Base-by-base conservation (phyloP, 92 coral and sea anemone genomes). In the Umimayanthus chanpuru region DNA sequence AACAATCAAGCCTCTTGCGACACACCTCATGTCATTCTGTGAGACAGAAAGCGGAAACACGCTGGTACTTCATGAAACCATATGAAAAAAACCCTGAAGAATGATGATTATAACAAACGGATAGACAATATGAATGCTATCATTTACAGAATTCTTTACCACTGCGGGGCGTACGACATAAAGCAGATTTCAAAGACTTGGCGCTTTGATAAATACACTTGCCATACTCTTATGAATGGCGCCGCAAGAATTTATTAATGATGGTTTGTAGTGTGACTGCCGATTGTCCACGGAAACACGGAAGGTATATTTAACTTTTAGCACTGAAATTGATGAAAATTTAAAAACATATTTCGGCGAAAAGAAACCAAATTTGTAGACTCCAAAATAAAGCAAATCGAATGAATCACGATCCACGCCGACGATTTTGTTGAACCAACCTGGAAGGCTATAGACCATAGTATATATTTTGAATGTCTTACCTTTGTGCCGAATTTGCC, bases 31-130 rank as follows among this genome's bases (percentile, higher is more conserved):
- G 36, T 83, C 3, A 15, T 7, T 9, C 32, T 36, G 23, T 36
- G 29, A 14, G 44, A 21, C n/a, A 18, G 79, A 5, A 80, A 83
- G 77, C 87, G 87, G 87, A 83, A 83, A 83, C 87, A 77, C 43
- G 87, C 87, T 83, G 66, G 25, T 30, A 25, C 87, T 65, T 26
- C 65, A 40, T 83, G 79, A 83, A 83, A 75, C 79, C 50, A 15
- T 23, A 26, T 23, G 66, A 81, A 40, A 16, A 40, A 7, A 32
- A 32, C 36, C 36, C 55, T 66, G 38, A 16, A 0, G 28, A 32
- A 71, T 43, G 40, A 28, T 26, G 43, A 28, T 20, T 44, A 44
- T 29, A 29, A 29, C 20, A 5, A 68, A 47, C 26, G 26, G 16
- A 53, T 32, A 28, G 38, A 73, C 40, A 70, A 44, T 23, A 83